phyloP scores from a whole-genome alignment of 1,140 invertebrate genomes.

The Drosophila busckii region DNA sequence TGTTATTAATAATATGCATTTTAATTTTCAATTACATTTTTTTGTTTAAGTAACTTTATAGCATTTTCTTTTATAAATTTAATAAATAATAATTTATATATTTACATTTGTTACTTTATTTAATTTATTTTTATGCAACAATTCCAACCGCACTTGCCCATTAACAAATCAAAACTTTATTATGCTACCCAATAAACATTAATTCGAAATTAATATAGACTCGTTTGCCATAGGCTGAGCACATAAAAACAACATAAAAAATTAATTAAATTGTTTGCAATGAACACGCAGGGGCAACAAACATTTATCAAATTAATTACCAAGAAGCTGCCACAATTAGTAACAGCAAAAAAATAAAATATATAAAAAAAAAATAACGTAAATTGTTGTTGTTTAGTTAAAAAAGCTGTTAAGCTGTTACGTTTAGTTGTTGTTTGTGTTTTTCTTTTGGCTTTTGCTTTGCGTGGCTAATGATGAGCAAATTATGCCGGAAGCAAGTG shows the following conservation, averaged over 20 bases:
- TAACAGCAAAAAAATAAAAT: background rate
- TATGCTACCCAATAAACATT: too few species aligned
- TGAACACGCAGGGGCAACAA: slow-evolving; percentile 11
- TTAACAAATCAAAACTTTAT: slow-evolving; percentile 9
- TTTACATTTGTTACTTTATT: too few species aligned
- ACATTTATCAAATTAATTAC: slow-evolving; percentile 28
- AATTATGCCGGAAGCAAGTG: slow-evolving; percentile 65
- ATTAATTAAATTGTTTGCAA: slow-evolving; percentile 28
- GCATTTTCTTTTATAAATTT: too few species aligned
- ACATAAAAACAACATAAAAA: slow-evolving; percentile 4
- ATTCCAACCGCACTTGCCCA: too few species aligned
- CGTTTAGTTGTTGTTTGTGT: slow-evolving; percentile 15
- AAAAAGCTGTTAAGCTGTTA: too few species aligned
- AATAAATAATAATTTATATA: too few species aligned
- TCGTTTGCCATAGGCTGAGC: slow-evolving; percentile 17
- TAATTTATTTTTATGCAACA: too few species aligned
- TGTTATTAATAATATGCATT: too few species aligned
- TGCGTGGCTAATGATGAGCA: slow-evolving; percentile 68
- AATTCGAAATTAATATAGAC: slow-evolving; percentile 13
- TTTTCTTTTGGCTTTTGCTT: slow-evolving; percentile 6
- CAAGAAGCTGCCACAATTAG: slow-evolving; percentile 21
- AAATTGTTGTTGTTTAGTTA: slow-evolving; percentile 17
- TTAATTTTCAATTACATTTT: too few species aligned
- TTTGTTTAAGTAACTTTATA: too few species aligned
- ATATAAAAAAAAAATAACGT: slow-evolving; percentile 5